Conservation (phyloP, 2,888 invertebrate genomes). For the Heteromurus nitidus region DNA sequence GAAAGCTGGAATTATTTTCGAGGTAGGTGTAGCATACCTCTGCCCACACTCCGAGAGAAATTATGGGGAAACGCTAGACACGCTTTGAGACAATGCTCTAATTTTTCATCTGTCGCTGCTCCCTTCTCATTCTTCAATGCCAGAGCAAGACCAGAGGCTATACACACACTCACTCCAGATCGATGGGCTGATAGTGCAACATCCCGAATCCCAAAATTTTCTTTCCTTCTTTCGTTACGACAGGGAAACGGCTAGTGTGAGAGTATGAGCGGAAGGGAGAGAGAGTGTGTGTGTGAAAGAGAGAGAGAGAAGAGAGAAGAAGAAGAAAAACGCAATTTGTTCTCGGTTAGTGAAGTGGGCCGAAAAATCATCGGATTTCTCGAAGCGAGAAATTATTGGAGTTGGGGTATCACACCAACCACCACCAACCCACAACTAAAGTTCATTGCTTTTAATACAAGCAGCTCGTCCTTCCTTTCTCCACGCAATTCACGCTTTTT, state of each 20-base stretch:
- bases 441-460: not conserved
- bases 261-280: not conserved
- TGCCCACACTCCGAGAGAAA: not conserved
- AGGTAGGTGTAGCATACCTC: too few relatives aligned
- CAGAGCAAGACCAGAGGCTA: too few relatives aligned
- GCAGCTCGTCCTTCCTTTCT: not conserved
- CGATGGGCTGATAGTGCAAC: too few relatives aligned
- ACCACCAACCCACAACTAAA: not conserved
- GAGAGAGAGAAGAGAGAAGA: not conserved
- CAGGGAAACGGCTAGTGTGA: not conserved
- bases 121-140: too few relatives aligned
- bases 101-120: too few relatives aligned
- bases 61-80: not conserved
- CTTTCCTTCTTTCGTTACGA: not conserved
- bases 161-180: too few relatives aligned
- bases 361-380: conserved; percentile 69
- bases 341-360: conserved; percentile 72
- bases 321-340: conserved; percentile 68
- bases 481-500: too few relatives aligned
- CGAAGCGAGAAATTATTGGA: conserved; percentile 72
- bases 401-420: conserved; percentile 62
- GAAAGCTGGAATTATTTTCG: not conserved
- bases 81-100: too few relatives aligned
- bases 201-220: too few relatives aligned
- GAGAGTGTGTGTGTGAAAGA: not conserved